Conservation (phyloP, 2,888 invertebrate genomes). For the Drosophila colorata region DNA sequence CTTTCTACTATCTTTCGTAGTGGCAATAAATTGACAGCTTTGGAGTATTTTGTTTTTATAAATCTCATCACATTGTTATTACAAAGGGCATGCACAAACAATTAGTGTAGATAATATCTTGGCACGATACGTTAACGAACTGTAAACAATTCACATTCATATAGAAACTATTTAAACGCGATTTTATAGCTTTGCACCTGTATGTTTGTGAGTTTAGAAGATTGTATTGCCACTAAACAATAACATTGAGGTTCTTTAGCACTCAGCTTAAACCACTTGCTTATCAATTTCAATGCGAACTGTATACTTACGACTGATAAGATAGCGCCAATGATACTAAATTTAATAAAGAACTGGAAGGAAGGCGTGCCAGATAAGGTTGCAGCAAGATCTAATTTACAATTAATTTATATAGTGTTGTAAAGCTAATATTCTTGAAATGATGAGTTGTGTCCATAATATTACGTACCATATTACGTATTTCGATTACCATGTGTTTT, state of each 20-base stretch:
- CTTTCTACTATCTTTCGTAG: too few species aligned
- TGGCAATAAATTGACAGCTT: background rate
- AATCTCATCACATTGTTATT: constrained; percentile 1
- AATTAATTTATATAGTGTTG: background rate
- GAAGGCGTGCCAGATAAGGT: background rate
- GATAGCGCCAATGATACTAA: constrained; percentile 17
- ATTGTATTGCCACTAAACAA: constrained; percentile 15
- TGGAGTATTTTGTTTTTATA: constrained; percentile 19
- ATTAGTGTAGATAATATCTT: constrained; percentile 22
- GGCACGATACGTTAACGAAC: constrained; percentile 17
- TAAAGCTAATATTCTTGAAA: background rate
- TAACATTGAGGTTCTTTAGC: constrained; percentile 42
- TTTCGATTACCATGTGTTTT: background rate
- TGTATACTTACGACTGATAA: constrained; percentile 23
- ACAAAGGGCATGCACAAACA: constrained; percentile 10
- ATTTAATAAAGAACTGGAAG: background rate
- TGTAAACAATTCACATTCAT: constrained; percentile 11
- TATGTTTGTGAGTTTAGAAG: background rate
- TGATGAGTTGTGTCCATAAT: background rate
- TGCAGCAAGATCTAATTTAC: background rate
- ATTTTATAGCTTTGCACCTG: background rate
- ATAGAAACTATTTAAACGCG: background rate
- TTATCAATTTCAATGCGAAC: constrained; percentile 34
- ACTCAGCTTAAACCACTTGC: constrained; percentile 19
- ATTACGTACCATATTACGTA: background rate